These are phyloP conservation scores for Malachius bipustulatus DNA, from an alignment of 2,888 invertebrate genomes.

Conservation along the genomic window DNA sequence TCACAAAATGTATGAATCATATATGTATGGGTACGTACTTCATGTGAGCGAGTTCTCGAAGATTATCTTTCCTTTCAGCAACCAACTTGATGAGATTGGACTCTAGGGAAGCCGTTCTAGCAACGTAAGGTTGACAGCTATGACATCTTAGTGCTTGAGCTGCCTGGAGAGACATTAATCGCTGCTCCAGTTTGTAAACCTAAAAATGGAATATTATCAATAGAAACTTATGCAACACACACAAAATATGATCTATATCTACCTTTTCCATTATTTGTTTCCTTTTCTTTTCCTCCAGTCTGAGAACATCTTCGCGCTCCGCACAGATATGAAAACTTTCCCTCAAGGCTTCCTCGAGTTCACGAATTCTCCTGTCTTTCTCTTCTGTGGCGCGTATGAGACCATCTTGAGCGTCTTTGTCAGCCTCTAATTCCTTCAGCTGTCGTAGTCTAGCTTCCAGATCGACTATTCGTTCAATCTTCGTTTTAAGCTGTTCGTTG, in stretches of 20 bases:
- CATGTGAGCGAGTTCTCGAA: constrained; percentile 66
- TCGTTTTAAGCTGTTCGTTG: no score
- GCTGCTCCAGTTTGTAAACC: constrained; percentile 60
- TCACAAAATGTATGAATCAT: neutral
- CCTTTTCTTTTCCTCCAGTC: constrained; percentile 51
- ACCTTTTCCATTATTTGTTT: constrained; percentile 56
- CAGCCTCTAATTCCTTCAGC: constrained; percentile 18
- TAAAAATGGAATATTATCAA: constrained; percentile 32
- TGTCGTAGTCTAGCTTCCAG: constrained; percentile 14
- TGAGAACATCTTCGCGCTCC: constrained; percentile 52
- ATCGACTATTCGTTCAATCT: neutral
- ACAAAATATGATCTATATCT: constrained; percentile 22
- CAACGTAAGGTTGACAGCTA: constrained; percentile 52
- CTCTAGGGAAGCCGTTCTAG: constrained; percentile 53
- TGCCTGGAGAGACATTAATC: constrained; percentile 55
- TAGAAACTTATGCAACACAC: constrained; percentile 5
- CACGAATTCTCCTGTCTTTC: constrained; percentile 55
- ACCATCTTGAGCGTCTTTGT: no score
- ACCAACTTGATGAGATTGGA: constrained; percentile 46
- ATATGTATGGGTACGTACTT: no score
- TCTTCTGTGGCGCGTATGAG: constrained; percentile 44
- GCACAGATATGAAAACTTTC: constrained; percentile 66
- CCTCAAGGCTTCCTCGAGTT: constrained; percentile 72
- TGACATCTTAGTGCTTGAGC: constrained; percentile 56
- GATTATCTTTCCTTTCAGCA: constrained; percentile 51